Evolutionary conservation across 2,797 vertebrate genomes (phyloP).

Genomic region (Lindbergichthys nudifrons): DNA sequence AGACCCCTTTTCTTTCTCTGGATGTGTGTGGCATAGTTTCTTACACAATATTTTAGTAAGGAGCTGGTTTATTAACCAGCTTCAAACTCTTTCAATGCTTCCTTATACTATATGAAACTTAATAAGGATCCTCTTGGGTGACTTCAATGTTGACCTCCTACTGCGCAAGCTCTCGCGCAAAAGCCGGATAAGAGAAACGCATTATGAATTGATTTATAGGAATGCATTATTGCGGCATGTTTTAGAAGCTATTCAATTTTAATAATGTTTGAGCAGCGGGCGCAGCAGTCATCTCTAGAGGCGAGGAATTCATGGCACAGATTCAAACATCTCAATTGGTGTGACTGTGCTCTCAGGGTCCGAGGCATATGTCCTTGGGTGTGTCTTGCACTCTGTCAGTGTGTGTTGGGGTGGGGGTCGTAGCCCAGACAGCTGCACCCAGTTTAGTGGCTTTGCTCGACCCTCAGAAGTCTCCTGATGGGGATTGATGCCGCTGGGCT

Average conservation of each 20-base stretch:
- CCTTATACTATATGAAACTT: background rate
- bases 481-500: background rate
- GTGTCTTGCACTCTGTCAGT: slow-evolving; percentile 60
- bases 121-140: background rate
- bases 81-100: background rate
- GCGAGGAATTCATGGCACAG: slow-evolving; percentile 52
- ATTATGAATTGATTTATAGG: slow-evolving; percentile 42
- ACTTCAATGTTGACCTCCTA: background rate
- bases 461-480: background rate
- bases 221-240: slow-evolving; percentile 42
- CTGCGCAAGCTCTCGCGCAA: background rate
- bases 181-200: slow-evolving; percentile 8
- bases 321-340: slow-evolving; percentile 68
- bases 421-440: slow-evolving; percentile 64
- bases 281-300: background rate
- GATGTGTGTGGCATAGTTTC: no score
- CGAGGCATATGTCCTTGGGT: slow-evolving; percentile 69
- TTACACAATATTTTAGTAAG: background rate
- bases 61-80: background rate
- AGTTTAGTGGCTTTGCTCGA: slow-evolving; percentile 18
- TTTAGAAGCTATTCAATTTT: slow-evolving; percentile 51
- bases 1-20: no score
- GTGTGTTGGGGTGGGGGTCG: background rate
- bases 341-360: slow-evolving; percentile 30
- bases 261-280: slow-evolving; percentile 29